Conservation (phyloP, 1,140 invertebrate genomes). For the Drosophila hydei region DNA sequence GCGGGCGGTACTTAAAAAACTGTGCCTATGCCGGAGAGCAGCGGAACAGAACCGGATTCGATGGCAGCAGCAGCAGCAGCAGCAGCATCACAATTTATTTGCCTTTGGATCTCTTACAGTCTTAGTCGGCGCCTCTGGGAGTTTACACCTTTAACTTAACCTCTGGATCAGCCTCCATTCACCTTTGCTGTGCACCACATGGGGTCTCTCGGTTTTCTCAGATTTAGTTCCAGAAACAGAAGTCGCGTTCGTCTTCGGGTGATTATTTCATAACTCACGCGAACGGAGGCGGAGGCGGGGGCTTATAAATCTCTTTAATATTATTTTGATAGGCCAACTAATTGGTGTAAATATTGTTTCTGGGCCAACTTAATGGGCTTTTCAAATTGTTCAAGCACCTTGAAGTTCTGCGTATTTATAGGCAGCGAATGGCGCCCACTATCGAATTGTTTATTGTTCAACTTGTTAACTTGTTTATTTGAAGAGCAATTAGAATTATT, state of each 20-base stretch:
- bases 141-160: slow-evolving; percentile 65
- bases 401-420: slow-evolving; percentile 23
- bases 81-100: slow-evolving; percentile 3
- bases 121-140: slow-evolving; percentile 64
- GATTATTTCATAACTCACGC: slow-evolving; percentile 76
- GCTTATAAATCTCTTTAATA: slow-evolving; percentile 82
- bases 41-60: slow-evolving; percentile 8
- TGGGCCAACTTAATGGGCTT: slow-evolving; percentile 55
- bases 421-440: slow-evolving; percentile 34
- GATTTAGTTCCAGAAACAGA: slow-evolving; percentile 4
- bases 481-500: slow-evolving; percentile 82
- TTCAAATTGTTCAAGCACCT: slow-evolving; percentile 16
- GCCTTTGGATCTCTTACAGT: slow-evolving; percentile 37
- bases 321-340: slow-evolving; percentile 80
- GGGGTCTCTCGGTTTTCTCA: slow-evolving; percentile 30
- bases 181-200: slow-evolving; percentile 28
- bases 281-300: background rate
- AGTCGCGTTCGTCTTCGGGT: slow-evolving; percentile 5
- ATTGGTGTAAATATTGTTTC: slow-evolving; percentile 81
- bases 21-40: background rate
- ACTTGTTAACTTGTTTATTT: slow-evolving; percentile 72
- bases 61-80: slow-evolving; percentile 7
- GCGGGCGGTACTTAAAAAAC: slow-evolving; percentile 49
- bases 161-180: slow-evolving; percentile 1
- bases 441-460: slow-evolving; percentile 64